Percentiles rank a stretch among this genome's conserved stretches.
Evolutionary conservation across 2,113 vertebrate genomes (phyloP).

Genomic region (Pseudorasbora parva): DNA sequence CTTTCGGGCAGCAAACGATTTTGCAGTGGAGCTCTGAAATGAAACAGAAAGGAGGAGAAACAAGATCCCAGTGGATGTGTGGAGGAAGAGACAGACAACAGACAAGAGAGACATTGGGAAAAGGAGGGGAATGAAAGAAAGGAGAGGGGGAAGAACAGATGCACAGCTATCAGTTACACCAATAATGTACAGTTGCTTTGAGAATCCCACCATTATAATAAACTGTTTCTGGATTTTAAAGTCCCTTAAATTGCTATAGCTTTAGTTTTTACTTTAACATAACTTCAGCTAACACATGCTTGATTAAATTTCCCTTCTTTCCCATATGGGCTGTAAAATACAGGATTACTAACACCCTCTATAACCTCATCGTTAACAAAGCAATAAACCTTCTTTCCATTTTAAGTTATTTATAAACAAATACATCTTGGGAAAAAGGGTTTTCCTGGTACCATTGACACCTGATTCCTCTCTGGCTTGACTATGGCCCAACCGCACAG

Average conservation of each 20-base stretch:
- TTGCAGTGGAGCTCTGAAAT: slow-evolving; percentile 76
- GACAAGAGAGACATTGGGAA: slow-evolving; percentile 57
- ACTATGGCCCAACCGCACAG: slow-evolving; percentile 88
- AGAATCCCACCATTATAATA: slow-evolving; percentile 10
- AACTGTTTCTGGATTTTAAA: not conserved
- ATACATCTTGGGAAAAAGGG: slow-evolving; percentile 74
- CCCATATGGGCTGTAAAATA: slow-evolving; percentile 10
- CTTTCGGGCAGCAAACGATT: slow-evolving; percentile 79
- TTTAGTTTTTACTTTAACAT: slow-evolving; percentile 19
- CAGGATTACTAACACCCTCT: slow-evolving; percentile 19
- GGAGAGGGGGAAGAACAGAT: slow-evolving; percentile 54
- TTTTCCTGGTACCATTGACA: slow-evolving; percentile 95
- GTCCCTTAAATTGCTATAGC: not conserved
- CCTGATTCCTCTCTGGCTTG: slow-evolving; percentile 89
- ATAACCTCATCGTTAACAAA: slow-evolving; percentile 19
- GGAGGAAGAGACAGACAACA: slow-evolving; percentile 69
- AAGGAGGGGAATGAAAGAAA: slow-evolving; percentile 59
- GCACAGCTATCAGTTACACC: slow-evolving; percentile 64
- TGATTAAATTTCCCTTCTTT: slow-evolving; percentile 36
- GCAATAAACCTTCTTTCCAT: slow-evolving; percentile 21
- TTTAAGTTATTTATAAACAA: slow-evolving; percentile 59
- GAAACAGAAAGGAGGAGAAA: slow-evolving; percentile 71
- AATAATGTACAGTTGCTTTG: slow-evolving; percentile 49
- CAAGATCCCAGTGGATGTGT: slow-evolving; percentile 78
- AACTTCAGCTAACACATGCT: slow-evolving; percentile 37